Evolutionary conservation across 1,140 invertebrate genomes (phyloP), one percentile per base, ranked within the genome.

Genomic region (Hyles vespertilio): DNA sequence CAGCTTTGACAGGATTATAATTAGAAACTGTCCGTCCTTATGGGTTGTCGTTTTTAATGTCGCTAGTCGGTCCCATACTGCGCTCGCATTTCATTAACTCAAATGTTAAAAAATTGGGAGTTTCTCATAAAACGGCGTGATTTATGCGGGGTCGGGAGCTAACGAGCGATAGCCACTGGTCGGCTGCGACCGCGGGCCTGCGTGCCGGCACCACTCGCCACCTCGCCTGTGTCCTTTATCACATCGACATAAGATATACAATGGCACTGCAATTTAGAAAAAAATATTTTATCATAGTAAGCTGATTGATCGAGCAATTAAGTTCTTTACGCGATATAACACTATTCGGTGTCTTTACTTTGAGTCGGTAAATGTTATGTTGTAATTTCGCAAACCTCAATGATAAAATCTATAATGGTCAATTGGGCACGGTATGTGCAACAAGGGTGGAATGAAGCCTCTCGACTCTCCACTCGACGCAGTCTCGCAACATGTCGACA

Each of bases 1-100:
- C 63, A 75, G 77, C 81, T 88, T 87, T 88, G 85, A 88, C 85
- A 88, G 85, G 79, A 83, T 87, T 87, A 88, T 87, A 88, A 88
- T 88, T 88, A 87, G 84, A 88, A 88, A 85, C 79, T 86, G 84
- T 87, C 84, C 75, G 78, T 81, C 72, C 77, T 82, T 81, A 78
- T 78, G 75, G 81, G 78, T 78, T 84, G 82, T 87, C 78, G 78
- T 85, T 84, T 88, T 86, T 86, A 86, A 88, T 87, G 85, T 89
- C 85, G 79, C 85, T 84, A 81, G 84, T 58, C 75, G 75, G 75
- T 85, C 84, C 79, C 86, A 87, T 87, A 89, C 86, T 89, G 86
- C 77, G 84, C 80, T 81, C 83, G 84, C 81, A 86, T 87, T 88
- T 89, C 86, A 87, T 89, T 89, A 88, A 79, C 61, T 70, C 63